phyloP scores from a whole-genome alignment of 2,113 vertebrate genomes.

The Gymnarchus niloticus region DNA sequence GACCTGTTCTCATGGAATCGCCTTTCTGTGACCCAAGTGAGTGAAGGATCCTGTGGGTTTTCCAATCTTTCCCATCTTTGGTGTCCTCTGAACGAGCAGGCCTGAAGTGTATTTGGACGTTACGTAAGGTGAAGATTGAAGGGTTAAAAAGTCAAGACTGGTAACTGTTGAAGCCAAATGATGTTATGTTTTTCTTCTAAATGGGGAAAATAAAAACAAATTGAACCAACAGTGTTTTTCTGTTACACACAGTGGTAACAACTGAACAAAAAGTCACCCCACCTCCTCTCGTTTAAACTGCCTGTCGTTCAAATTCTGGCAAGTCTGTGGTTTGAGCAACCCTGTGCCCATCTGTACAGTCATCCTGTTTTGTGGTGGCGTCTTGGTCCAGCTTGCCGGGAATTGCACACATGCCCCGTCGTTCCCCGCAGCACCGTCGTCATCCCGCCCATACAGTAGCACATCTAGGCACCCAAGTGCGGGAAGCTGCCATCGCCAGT shows the following conservation, averaged over 20 bases:
- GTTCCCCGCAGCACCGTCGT: no score
- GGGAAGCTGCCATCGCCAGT: neutral
- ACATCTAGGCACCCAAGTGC: neutral
- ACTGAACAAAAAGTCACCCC: neutral
- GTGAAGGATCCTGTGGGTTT: neutral
- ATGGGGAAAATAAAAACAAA: neutral
- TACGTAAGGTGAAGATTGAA: neutral
- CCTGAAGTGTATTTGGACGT: neutral
- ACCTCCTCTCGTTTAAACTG: neutral
- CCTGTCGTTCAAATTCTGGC: neutral
- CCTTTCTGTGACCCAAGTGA: no score
- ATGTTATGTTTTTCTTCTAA: neutral
- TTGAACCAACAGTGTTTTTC: neutral
- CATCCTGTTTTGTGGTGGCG: no score
- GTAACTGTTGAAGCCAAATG: neutral
- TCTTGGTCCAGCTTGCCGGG: neutral
- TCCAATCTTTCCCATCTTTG: neutral
- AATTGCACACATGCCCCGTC: no score
- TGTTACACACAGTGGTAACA: neutral
- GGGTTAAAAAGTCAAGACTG: neutral
- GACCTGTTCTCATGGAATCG: neutral
- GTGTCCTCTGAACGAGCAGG: neutral
- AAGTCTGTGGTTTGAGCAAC: neutral
- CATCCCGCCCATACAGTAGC: neutral
- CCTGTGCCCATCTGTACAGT: neutral